Evolutionary conservation across 2,888 invertebrate genomes (phyloP).

Genomic region (Agrotis ipsilon): DNA sequence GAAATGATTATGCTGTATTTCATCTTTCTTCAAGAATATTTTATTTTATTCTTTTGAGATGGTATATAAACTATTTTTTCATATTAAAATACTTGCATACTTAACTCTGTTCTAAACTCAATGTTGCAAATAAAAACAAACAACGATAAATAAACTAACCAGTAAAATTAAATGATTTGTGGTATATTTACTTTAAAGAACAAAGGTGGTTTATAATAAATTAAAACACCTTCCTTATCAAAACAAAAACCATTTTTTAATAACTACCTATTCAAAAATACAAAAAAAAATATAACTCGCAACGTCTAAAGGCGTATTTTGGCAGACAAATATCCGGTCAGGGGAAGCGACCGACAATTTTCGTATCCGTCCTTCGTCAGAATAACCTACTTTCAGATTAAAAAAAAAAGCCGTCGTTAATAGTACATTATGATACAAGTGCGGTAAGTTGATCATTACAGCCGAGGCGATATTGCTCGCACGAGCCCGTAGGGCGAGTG

Average conservation of each 20-base stretch:
- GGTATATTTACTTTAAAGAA: background rate
- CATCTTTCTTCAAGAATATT: background rate
- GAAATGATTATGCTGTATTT: background rate
- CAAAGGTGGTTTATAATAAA: background rate
- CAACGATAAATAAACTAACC: too few relatives aligned
- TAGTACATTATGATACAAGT: too few relatives aligned
- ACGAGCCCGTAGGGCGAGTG: too few relatives aligned
- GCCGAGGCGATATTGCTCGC: too few relatives aligned
- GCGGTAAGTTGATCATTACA: too few relatives aligned
- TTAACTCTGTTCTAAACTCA: too few relatives aligned
- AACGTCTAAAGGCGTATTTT: slow-evolving; percentile 21
- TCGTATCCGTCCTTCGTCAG: background rate
- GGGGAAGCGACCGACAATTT: slow-evolving; percentile 26
- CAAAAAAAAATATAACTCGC: background rate
- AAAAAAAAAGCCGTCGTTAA: background rate
- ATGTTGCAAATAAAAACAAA: background rate
- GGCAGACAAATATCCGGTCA: slow-evolving; percentile 32
- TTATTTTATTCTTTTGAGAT: slow-evolving; percentile 7
- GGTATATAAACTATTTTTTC: background rate
- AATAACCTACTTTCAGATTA: background rate
- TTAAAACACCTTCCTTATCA: background rate
- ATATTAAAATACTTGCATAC: background rate
- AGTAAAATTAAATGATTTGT: too few relatives aligned
- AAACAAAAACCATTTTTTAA: background rate
- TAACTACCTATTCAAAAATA: background rate